These are phyloP conservation scores for Carpatolechia fugitivella DNA, from an alignment of 2,888 invertebrate species.

Conservation along the genomic window DNA sequence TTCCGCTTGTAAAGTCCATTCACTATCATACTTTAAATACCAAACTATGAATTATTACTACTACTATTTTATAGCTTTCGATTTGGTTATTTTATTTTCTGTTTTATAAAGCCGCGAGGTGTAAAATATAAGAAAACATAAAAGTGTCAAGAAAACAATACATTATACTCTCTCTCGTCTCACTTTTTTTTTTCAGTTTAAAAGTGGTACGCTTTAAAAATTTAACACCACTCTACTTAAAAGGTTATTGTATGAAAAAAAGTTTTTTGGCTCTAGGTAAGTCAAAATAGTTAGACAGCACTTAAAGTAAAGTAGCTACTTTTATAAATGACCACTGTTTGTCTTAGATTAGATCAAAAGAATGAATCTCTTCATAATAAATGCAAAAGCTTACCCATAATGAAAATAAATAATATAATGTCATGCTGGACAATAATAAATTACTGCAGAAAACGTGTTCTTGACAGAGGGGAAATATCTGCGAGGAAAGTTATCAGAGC, in stretches of 20 bases:
- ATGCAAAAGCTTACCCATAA: not conserved
- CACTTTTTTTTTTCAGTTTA: constrained; percentile 47
- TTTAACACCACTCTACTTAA: constrained; percentile 30
- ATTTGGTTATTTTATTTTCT: no score
- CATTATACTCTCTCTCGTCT: no score
- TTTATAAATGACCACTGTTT: not conserved
- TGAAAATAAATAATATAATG: not conserved
- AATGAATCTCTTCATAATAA: not conserved
- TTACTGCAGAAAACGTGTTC: not conserved
- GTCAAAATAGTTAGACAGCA: not conserved
- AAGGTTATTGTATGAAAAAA: constrained; percentile 24
- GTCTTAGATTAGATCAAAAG: not conserved
- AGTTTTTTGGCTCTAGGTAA: constrained; percentile 14
- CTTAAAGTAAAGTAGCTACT: not conserved
- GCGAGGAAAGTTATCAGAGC: constrained; percentile 49
- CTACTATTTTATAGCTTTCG: no score
- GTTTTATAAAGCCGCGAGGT: no score
- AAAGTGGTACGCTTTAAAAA: constrained; percentile 43
- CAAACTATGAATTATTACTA: no score
- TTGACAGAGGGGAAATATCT: constrained; percentile 14
- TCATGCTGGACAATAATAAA: not conserved
- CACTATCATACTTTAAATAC: no score
- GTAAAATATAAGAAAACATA: no score
- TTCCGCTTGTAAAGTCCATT: no score
- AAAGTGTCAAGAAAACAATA: no score